Evolutionary conservation across 2,113 vertebrate genomes (phyloP).

Genomic region (Ploceus nigricollis): DNA sequence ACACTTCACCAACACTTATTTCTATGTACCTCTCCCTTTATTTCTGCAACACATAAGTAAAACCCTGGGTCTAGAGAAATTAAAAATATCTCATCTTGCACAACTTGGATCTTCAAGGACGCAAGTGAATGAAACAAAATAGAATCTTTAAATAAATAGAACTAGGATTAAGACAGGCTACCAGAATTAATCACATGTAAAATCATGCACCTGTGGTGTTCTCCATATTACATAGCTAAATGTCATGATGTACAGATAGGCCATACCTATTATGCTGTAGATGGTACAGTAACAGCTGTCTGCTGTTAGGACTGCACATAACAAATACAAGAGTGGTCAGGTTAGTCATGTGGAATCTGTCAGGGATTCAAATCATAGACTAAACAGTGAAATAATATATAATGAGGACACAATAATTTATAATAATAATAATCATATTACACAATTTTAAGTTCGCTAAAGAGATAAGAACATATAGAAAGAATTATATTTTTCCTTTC

Average conservation of each 20-base stretch:
- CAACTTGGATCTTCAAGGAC: not conserved
- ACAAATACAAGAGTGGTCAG: not conserved
- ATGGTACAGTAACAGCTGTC: not conserved
- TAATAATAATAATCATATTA: not conserved
- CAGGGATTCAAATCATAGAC: not conserved
- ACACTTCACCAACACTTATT: rapidly evolving
- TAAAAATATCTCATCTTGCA: not conserved
- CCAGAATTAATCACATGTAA: not conserved
- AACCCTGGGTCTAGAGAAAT: not conserved
- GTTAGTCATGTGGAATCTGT: not conserved
- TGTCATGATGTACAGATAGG: not conserved
- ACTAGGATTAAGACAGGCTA: not conserved
- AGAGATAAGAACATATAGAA: not conserved
- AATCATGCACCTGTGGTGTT: not conserved
- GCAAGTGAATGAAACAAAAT: not conserved
- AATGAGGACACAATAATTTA: not conserved
- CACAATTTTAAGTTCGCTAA: not conserved
- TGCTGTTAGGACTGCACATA: not conserved
- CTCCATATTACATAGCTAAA: not conserved
- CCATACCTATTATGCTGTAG: not conserved
- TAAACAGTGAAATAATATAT: not conserved
- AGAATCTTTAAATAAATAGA: not conserved
- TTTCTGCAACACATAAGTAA: not conserved
- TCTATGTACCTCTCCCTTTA: not conserved
- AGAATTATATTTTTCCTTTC: not conserved